Evolutionary conservation across 2,888 invertebrate genomes (phyloP), one percentile per base, ranked within the genome.

Genomic region (Zaprionus obscuricornis): DNA sequence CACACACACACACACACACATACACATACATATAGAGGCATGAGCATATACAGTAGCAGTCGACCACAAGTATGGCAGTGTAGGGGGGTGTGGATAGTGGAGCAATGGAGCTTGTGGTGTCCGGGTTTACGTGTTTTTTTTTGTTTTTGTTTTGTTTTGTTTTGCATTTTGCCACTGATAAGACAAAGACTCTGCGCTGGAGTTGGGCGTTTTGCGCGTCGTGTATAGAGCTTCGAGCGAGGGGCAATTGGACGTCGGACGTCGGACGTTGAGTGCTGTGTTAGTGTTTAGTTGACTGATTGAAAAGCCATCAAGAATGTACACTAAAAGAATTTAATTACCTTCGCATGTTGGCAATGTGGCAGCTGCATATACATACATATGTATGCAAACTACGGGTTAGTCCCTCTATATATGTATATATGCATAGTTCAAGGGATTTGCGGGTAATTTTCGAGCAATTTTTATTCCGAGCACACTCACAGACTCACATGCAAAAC

Each of bases 361-460:
- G 34, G 14, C 20, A 17, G 26, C 7, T 26, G 11, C 14, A 47
- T n/a, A n/a, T n/a, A n/a, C n/a, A n/a, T n/a, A n/a, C n/a, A n/a
- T n/a, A n/a, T n/a, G n/a, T n/a, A n/a, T n/a, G n/a, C n/a, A 7
- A 4, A 14, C 45, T 69, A 46, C 70, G 64, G 64, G 59, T 18
- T 2, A 13, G 5, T 24, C n/a, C 22, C 8, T 13, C 20, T 29
- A 29, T 29, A n/a, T 29, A 8, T 10, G 3, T 6, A 6, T 10
- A 6, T 3, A 29, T 20, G 20, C 7, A 2, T 11, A n/a, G n/a
- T 40, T 20, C 33, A 26, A 58, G 33, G 50, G 46, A 62, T 78
- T 78, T 74, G 82, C 76, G 77, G 77, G 77, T 82, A 74, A 77
- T 77, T 77, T 77, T 59, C 50, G 57, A 42, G 54, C 33, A 42